Percentiles rank a stretch among this genome's conserved stretches.
These are phyloP conservation scores for Nanorana parkeri DNA, from an alignment of 2,113 vertebrate species.

Conservation along the genomic window DNA sequence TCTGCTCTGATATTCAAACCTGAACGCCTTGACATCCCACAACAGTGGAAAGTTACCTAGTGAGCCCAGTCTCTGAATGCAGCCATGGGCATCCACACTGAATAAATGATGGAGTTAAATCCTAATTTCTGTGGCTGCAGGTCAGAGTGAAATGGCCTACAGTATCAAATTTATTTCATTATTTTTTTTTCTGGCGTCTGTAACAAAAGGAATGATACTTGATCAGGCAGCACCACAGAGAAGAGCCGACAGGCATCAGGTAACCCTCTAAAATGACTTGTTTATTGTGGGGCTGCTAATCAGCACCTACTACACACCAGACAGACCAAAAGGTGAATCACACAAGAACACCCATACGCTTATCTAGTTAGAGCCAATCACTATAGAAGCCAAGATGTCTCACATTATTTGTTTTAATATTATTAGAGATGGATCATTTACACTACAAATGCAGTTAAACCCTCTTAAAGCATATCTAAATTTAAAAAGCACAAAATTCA, in stretches of 20 bases:
- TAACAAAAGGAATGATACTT: slow-evolving; percentile 47
- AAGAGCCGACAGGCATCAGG: slow-evolving; percentile 24
- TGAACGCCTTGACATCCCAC: slow-evolving; percentile 21
- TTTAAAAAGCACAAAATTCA: too few relatives aligned
- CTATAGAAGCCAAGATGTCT: too few relatives aligned
- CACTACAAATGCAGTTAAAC: too few relatives aligned
- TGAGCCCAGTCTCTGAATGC: slow-evolving; percentile 26
- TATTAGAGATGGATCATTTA: too few relatives aligned
- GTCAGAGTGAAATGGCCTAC: slow-evolving; percentile 38
- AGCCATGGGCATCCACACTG: slow-evolving; percentile 34
- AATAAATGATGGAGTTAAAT: slow-evolving; percentile 50
- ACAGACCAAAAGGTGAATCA: slow-evolving; percentile 26
- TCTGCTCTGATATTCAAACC: slow-evolving; percentile 27
- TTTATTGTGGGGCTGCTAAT: slow-evolving; percentile 27
- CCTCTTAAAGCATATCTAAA: too few relatives aligned
- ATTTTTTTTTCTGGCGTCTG: slow-evolving; percentile 47
- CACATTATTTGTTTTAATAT: too few relatives aligned
- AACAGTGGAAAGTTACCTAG: slow-evolving; percentile 52
- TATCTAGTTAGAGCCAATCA: background rate
- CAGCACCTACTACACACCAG: slow-evolving; percentile 6
- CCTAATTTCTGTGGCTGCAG: slow-evolving; percentile 38
- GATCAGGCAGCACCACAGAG: slow-evolving; percentile 41
- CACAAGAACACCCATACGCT: background rate
- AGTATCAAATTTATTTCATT: slow-evolving; percentile 50
- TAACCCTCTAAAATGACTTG: slow-evolving; percentile 22